Percentiles rank a stretch among this genome's conserved stretches.
Evolutionary conservation across 1,140 invertebrate species (phyloP).

Genomic region (Caenorhabditis briggsae): DNA sequence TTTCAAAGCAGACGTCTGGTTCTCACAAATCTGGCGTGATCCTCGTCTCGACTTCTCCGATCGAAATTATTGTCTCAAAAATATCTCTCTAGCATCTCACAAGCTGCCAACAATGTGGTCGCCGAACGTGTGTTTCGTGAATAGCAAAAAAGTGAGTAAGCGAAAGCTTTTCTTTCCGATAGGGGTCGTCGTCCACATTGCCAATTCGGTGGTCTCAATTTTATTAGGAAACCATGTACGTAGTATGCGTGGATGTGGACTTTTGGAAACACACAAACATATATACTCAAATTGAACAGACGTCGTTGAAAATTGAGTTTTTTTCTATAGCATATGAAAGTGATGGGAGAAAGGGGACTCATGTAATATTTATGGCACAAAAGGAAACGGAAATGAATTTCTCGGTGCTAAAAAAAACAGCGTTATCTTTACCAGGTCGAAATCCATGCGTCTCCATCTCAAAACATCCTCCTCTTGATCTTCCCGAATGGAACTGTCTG

Average conservation of each 20-base stretch:
- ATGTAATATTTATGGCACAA: too few species aligned
- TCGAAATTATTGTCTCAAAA: slow-evolving; percentile 74
- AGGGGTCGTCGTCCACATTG: not conserved
- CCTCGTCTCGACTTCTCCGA: slow-evolving; percentile 73
- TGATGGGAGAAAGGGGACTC: not conserved
- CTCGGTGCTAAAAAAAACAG: not conserved
- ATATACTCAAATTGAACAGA: slow-evolving; percentile 21
- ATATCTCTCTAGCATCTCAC: slow-evolving; percentile 73
- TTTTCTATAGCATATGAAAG: not conserved
- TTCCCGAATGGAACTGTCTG: slow-evolving; percentile 76
- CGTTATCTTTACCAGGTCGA: slow-evolving; percentile 64
- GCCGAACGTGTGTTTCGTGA: slow-evolving; percentile 76
- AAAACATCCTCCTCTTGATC: slow-evolving; percentile 74
- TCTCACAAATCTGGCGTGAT: slow-evolving; percentile 75
- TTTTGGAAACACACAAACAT: slow-evolving; percentile 16
- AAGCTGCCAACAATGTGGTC: slow-evolving; percentile 75
- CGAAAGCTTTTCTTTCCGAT: not conserved
- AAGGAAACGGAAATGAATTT: too few species aligned
- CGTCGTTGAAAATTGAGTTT: slow-evolving; percentile 42
- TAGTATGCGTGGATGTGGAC: not conserved
- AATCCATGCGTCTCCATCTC: slow-evolving; percentile 74
- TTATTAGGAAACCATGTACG: slow-evolving; percentile 44
- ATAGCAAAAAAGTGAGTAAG: slow-evolving; percentile 73
- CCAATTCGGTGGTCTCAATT: slow-evolving; percentile 10
- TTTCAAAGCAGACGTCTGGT: slow-evolving; percentile 78